These are phyloP conservation scores for Rhombomys opimus DNA, from an alignment of 2,113 vertebrate species.

Conservation along the genomic window DNA sequence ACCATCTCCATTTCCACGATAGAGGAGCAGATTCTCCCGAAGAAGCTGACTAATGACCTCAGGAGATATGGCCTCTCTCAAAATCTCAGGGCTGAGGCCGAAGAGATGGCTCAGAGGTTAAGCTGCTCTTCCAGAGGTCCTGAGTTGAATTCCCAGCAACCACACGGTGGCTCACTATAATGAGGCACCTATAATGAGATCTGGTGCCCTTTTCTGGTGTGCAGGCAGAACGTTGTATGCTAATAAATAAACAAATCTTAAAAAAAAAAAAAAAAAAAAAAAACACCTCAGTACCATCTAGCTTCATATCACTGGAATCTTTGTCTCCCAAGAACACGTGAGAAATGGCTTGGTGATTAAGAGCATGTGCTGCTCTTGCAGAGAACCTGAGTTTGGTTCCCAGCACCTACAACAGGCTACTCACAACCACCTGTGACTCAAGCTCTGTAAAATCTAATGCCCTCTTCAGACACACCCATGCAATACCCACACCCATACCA, in stretches of 20 bases:
- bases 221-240: too few species aligned
- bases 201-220: too few species aligned
- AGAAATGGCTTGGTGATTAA: background rate
- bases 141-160: too few species aligned
- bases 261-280: too few species aligned
- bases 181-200: too few species aligned
- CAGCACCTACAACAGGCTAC: background rate
- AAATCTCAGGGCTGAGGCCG: background rate
- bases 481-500: background rate
- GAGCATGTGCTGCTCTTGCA: background rate
- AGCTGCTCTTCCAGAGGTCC: too few species aligned
- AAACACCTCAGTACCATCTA: background rate
- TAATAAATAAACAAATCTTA: too few species aligned
- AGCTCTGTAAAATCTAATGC: background rate
- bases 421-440: background rate
- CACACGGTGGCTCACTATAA: too few species aligned
- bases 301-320: background rate
- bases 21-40: background rate
- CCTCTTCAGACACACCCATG: background rate
- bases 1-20: background rate
- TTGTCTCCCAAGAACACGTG: background rate
- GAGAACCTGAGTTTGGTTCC: background rate
- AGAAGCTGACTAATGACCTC: background rate
- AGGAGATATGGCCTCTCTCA: background rate
- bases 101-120: too few species aligned